These are phyloP conservation scores for Chelidonichthys spinosus DNA, from an alignment of 2,797 vertebrate species.

Conservation along the genomic window DNA sequence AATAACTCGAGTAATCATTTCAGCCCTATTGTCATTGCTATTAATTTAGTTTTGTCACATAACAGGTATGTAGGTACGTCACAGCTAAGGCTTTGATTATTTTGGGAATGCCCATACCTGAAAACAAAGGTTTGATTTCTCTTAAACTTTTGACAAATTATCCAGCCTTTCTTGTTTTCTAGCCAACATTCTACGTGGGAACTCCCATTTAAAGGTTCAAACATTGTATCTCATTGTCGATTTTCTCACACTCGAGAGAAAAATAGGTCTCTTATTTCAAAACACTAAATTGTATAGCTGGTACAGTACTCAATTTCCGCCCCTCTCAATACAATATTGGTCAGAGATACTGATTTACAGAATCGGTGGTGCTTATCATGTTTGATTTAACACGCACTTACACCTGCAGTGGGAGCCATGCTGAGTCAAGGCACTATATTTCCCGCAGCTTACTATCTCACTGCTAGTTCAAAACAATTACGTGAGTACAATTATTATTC, in stretches of 20 bases:
- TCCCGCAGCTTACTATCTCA: slow-evolving; percentile 53
- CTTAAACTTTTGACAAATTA: background rate
- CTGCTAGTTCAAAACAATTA: slow-evolving; percentile 59
- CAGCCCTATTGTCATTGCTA: too few relatives aligned
- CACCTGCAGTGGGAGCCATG: slow-evolving; percentile 46
- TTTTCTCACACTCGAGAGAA: slow-evolving; percentile 14
- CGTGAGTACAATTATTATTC: slow-evolving; percentile 50
- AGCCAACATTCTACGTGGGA: slow-evolving; percentile 5
- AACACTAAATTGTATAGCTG: slow-evolving; percentile 21
- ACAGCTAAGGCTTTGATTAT: background rate
- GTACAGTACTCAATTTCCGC: slow-evolving; percentile 3
- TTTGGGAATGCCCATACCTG: background rate
- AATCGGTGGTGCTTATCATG: slow-evolving; percentile 45
- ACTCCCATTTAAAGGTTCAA: slow-evolving; percentile 16
- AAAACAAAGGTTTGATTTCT: background rate
- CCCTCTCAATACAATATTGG: slow-evolving; percentile 47
- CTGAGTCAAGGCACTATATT: slow-evolving; percentile 46
- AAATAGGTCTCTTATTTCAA: slow-evolving; percentile 1
- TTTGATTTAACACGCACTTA: slow-evolving; percentile 53
- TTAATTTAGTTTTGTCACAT: background rate
- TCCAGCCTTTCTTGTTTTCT: slow-evolving; percentile 11
- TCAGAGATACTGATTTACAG: slow-evolving; percentile 61
- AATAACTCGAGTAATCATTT: too few relatives aligned
- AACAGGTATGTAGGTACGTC: background rate
- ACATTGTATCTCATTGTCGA: slow-evolving; percentile 24